These are phyloP conservation scores for Parazoanthus swiftii DNA, from an alignment of 92 coral and sea anemone genomes.

Conservation along the genomic window DNA sequence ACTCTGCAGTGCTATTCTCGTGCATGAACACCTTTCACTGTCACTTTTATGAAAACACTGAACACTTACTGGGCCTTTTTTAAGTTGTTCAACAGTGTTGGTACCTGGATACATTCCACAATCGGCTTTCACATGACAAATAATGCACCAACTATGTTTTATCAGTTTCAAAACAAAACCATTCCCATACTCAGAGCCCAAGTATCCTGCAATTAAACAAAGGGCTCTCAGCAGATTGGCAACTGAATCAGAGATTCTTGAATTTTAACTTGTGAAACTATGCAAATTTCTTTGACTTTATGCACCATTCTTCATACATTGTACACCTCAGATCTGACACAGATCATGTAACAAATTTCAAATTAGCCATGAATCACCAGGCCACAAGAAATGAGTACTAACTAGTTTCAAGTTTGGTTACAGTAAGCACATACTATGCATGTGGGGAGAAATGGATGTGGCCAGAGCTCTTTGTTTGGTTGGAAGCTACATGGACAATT, in stretches of 20 bases:
- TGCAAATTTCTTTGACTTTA: no score
- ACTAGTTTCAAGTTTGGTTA: no score
- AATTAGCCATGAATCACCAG: no score
- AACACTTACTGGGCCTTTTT: neutral
- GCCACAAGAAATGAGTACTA: no score
- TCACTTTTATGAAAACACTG: neutral
- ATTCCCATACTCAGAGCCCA: neutral
- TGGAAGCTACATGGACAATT: neutral
- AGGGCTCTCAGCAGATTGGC: no score
- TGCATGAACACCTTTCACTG: neutral
- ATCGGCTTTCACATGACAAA: neutral
- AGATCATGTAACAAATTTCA: no score
- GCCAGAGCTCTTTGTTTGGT: neutral
- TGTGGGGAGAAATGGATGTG: neutral
- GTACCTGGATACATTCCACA: neutral
- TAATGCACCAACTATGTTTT: neutral
- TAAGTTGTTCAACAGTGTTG: neutral
- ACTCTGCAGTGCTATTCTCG: neutral
- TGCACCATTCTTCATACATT: no score
- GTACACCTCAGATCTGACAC: no score
- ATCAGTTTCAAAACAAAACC: neutral
- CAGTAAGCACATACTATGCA: no score
- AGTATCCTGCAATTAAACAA: no score
- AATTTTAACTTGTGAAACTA: no score
- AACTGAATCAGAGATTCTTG: no score